These are phyloP conservation scores for Gavialis gangeticus DNA, from an alignment of 2,113 vertebrate species.

Conservation along the genomic window DNA sequence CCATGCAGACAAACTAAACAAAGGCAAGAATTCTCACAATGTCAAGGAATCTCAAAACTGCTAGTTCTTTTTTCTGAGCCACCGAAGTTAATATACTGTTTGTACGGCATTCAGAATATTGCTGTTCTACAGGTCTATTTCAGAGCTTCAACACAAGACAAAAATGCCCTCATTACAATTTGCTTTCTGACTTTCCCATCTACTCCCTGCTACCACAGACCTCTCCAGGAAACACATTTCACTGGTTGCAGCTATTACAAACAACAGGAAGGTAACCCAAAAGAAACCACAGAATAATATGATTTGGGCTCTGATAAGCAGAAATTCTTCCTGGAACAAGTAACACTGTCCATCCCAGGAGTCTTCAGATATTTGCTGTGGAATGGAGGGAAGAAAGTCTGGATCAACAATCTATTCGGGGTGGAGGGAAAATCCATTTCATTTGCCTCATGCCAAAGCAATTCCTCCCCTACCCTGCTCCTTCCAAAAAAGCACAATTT, in stretches of 20 bases:
- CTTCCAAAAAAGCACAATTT: neutral
- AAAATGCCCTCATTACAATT: accelerated
- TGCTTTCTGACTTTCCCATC: neutral
- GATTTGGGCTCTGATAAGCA: neutral
- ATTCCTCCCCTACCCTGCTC: neutral
- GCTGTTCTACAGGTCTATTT: accelerated
- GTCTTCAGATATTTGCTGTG: neutral
- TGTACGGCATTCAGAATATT: neutral
- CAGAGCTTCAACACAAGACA: neutral
- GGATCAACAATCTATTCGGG: neutral
- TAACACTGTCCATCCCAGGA: neutral
- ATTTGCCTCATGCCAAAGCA: neutral
- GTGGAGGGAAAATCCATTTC: neutral
- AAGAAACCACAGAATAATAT: neutral
- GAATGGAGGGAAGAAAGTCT: neutral
- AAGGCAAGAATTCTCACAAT: neutral
- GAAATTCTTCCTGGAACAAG: neutral
- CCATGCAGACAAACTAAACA: neutral
- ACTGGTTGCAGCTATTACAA: neutral
- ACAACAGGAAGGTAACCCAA: neutral
- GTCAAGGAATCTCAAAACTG: accelerated
- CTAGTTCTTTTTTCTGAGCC: neutral
- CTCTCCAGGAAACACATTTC: accelerated
- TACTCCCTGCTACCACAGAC: neutral
- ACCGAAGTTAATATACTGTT: accelerated